These are phyloP conservation scores for Chloroceryle inda DNA, from an alignment of 2,797 vertebrate species.

Conservation along the genomic window DNA sequence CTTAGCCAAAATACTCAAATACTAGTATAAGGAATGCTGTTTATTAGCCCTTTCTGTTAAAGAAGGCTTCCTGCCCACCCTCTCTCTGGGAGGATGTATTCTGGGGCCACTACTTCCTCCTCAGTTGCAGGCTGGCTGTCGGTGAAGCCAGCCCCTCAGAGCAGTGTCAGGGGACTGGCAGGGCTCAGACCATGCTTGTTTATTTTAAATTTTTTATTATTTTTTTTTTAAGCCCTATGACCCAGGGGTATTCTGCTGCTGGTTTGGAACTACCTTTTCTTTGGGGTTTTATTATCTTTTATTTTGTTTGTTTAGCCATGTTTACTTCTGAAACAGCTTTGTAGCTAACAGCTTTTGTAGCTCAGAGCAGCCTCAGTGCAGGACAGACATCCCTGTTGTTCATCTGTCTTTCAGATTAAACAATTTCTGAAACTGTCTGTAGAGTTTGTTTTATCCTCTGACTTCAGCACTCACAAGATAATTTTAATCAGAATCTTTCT, in stretches of 20 bases:
- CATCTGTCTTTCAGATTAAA: background rate
- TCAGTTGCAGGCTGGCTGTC: background rate
- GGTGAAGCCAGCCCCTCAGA: accelerated
- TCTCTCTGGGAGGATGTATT: background rate
- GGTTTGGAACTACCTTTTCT: background rate
- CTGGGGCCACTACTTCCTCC: background rate
- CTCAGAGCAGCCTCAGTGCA: background rate
- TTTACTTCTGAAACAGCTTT: background rate
- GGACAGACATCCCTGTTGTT: background rate
- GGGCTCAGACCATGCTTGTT: background rate
- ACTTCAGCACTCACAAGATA: background rate
- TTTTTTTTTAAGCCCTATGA: background rate
- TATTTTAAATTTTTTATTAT: background rate
- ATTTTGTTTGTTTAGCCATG: background rate
- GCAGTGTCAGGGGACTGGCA: background rate
- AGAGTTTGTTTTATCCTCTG: background rate
- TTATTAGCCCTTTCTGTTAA: background rate
- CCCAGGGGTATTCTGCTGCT: background rate
- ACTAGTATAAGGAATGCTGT: background rate
- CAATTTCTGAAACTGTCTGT: background rate
- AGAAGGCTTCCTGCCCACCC: background rate
- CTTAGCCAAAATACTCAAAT: background rate
- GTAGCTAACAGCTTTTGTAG: background rate
- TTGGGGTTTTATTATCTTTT: background rate
- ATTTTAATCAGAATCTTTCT: background rate